phyloP scores from a whole-genome alignment of 1,140 invertebrate species.

The Notospermus geniculatus region DNA sequence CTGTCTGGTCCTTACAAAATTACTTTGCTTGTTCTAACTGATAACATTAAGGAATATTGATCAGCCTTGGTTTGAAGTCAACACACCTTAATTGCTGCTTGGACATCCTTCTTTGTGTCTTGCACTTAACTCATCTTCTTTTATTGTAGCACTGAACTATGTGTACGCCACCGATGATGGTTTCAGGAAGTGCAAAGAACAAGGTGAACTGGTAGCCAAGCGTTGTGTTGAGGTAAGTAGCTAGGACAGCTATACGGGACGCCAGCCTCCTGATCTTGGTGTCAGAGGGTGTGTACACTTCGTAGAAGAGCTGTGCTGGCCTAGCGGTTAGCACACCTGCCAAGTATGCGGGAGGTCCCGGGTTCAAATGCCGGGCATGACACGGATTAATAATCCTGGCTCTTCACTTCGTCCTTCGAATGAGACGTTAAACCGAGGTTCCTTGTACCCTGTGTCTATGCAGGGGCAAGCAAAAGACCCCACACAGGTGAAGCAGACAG shows the following conservation, averaged over 20 bases:
- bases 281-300: not conserved
- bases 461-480: too few relatives aligned
- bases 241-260: not conserved
- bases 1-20: not conserved
- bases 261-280: not conserved
- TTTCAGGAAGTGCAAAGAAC: slow-evolving; percentile 16
- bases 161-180: slow-evolving; percentile 24
- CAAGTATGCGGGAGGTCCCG: too few relatives aligned
- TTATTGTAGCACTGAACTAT: slow-evolving; percentile 25
- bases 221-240: slow-evolving; percentile 17
- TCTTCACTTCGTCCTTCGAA: too few relatives aligned
- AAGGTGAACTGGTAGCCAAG: slow-evolving; percentile 13
- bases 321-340: too few relatives aligned
- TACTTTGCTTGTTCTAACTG: not conserved
- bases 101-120: not conserved
- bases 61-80: not conserved
- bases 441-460: too few relatives aligned
- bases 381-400: too few relatives aligned
- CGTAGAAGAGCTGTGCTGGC: too few relatives aligned
- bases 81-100: not conserved
- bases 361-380: too few relatives aligned
- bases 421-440: too few relatives aligned
- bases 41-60: not conserved
- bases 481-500: too few relatives aligned
- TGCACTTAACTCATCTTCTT: not conserved